A percentile compares a stretch with the other conserved stretches of the same genome.
These are phyloP conservation scores for Liasis olivaceus DNA, from an alignment of 2,797 vertebrate genomes.

Conservation along the genomic window DNA sequence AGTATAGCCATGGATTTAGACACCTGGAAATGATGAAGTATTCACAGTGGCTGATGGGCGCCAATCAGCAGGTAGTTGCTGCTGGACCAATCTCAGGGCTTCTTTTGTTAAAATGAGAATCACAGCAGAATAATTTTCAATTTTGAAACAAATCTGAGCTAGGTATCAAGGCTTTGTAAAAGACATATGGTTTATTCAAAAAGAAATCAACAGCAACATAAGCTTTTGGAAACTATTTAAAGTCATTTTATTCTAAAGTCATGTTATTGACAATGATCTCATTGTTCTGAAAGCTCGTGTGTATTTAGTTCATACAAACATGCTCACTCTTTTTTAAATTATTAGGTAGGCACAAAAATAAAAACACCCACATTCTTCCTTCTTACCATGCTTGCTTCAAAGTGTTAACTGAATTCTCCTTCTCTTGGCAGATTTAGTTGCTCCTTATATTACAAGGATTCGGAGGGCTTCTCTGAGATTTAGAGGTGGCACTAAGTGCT, in stretches of 20 bases:
- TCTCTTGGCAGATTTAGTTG: background rate
- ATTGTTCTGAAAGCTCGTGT: background rate
- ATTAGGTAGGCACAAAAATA: background rate
- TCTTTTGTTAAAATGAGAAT: background rate
- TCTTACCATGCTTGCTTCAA: background rate
- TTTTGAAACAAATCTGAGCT: background rate
- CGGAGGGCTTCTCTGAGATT: rapidly evolving
- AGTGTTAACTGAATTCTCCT: background rate
- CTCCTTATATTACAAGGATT: background rate
- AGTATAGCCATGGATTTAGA: background rate
- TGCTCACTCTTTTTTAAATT: background rate
- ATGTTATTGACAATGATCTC: background rate
- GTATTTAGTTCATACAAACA: background rate
- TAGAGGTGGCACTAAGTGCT: background rate
- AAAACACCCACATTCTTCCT: background rate
- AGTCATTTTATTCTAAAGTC: background rate
- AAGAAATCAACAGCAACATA: background rate
- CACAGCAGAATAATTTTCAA: background rate
- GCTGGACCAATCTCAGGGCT: background rate
- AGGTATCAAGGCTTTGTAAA: background rate
- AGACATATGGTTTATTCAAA: background rate
- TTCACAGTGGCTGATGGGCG: background rate
- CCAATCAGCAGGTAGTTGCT: background rate
- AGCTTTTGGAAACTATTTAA: background rate
- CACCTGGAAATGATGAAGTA: background rate